Base-by-base conservation (phyloP, 2,888 invertebrate species). In the Tenthredo notha region DNA sequence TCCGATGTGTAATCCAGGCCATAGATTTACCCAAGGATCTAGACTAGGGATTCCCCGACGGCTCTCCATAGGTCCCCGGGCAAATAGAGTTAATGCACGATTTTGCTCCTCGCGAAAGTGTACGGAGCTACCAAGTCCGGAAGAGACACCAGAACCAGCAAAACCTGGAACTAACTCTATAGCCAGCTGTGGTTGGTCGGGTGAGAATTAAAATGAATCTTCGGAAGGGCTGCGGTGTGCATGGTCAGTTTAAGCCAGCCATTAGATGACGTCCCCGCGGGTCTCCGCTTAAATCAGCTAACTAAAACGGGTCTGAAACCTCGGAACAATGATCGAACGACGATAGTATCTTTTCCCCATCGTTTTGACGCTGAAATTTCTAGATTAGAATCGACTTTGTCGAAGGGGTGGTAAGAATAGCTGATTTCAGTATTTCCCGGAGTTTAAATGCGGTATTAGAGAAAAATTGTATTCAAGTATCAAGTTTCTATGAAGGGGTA, bases 71-170 rank as follows among this genome's bases (percentile, higher is more conserved):
- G 77, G 77, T 77, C 80, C 80, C 77, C 40, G 37, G 40, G 80
- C 80, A 80, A 80, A 80, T 80, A 80, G 80, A 80, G 80, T 61
- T 80, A 80, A 80, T 80, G 80, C 80, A 80, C 80, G 80, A 80
- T 80, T 80, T 61, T 80, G 21, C 80, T 37, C 61, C 80, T 61
- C 50, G 58, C 61, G 58, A 80, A 58, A 54, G 50, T 58, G 77
- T 58, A 37, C 37, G 25, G 18, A 50, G 58, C 80, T 40, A 40
- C 77, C 50, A n/a, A 80, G 58, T 61, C 80, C 37, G 18, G 15
- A 58, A 80, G 80, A 80, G 80, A 80, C 61, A 40, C 61, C 58
- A 29, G 80, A 40, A 21, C 10, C 40, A 29, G 12, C 37, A n/a
- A n/a, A 37, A 80, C 80, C 80, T 61, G 37, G 61, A 80, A 80